Base-by-base conservation (phyloP, 2,113 vertebrate genomes). In the Microtus oregoni region DNA sequence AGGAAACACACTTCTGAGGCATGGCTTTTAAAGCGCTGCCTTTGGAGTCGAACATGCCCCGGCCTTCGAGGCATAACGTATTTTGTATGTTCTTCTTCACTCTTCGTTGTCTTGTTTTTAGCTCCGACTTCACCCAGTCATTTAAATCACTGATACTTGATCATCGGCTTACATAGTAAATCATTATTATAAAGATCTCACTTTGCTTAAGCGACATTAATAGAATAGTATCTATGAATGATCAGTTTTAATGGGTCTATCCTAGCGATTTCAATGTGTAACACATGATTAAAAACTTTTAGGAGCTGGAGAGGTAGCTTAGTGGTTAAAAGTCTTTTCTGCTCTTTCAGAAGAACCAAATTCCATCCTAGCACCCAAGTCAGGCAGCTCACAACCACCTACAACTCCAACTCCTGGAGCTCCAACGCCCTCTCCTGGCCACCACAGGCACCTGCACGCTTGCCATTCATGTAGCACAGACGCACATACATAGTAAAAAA, bases 191-290 rank as follows among this genome's bases (percentile, higher is more conserved):
- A 58, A 38, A 88, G 94, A 70, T 68, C 22, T 94, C 47, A 90
- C 58, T 87, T 89, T 61, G 61, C 19, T 75, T 26, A 72, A 72
- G 52, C 11, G 6, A 22, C 72, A 89, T 94, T 76, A 77, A 91
- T 83, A 75, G 24, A 90, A 92, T 22, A 90, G 44, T 67, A 76
- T 88, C 94, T 83, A 65, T 44, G 20, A 93, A 41, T 70, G 73
- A 82, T 50, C 50, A 67, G 61, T 89, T 81, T 85, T 93, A 96
- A 92, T 63, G 13, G 44, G 22, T 87, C 30, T 92, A 85, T 70
- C 38, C 28, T 85, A 41, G 15, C 22, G 55, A 70, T 87, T 96
- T 79, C 76, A 75, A 44, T 75, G 75, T 90, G 6, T 58, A 76
- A 55, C 14, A 90, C 41, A 63, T 50, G 67, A 91, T 58, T 58